A percentile compares a stretch with the other conserved stretches of the same genome.
Evolutionary conservation across 2,888 invertebrate species (phyloP).

Genomic region (Drosophila niveifrons): DNA sequence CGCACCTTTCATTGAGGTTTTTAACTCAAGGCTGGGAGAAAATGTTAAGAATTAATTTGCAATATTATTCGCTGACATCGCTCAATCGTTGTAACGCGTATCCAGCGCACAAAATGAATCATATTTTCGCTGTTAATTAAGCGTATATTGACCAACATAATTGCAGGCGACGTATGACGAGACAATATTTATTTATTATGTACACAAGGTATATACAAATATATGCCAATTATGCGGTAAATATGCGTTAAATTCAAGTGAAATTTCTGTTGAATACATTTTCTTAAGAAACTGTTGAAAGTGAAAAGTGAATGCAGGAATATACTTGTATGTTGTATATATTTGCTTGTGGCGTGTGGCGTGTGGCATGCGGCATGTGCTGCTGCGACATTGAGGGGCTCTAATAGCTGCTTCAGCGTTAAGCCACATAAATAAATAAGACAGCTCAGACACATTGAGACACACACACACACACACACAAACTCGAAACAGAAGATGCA

Average conservation of each 20-base stretch:
- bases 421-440: conserved; percentile 66
- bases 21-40: neutral
- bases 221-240: conserved; percentile 33
- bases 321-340: too few relatives aligned
- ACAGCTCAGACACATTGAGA: conserved; percentile 22
- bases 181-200: conserved; percentile 32
- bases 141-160: conserved; percentile 45
- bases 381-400: conserved; percentile 25
- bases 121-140: conserved; percentile 31
- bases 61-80: conserved; percentile 1
- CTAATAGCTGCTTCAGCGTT: conserved; percentile 39
- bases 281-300: conserved; percentile 12
- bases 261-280: neutral
- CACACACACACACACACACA: conserved; percentile 22
- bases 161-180: conserved; percentile 17
- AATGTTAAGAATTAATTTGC: conserved; percentile 19
- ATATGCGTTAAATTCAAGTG: conserved; percentile 9
- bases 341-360: conserved; percentile 25
- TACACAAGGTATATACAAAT: too few relatives aligned
- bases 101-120: neutral
- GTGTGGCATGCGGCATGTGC: conserved; percentile 10
- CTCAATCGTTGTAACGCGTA: conserved; percentile 9
- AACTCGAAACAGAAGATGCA: conserved; percentile 14
- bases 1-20: neutral
- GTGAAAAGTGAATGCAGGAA: conserved; percentile 22